Evolutionary conservation across 2,113 vertebrate genomes (phyloP).

Genomic region (Takifugu bimaculatus): DNA sequence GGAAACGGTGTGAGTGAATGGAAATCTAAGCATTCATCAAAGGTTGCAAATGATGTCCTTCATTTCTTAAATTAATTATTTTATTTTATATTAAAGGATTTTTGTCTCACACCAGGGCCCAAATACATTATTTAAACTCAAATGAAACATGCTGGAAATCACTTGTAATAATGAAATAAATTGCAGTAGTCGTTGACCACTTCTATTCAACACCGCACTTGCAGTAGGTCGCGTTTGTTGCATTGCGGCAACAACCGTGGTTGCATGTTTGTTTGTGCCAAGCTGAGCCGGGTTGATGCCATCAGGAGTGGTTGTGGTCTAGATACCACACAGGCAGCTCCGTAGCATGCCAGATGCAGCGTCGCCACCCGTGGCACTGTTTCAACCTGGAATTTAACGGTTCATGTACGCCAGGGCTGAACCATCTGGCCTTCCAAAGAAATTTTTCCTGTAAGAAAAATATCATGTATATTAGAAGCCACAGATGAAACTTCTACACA

Average conservation of each 20-base stretch:
- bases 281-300: constrained; percentile 57
- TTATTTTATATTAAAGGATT: too few relatives aligned
- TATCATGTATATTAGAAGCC: constrained; percentile 33
- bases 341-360: constrained; percentile 69
- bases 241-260: constrained; percentile 11
- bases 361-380: constrained; percentile 72
- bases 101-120: too few relatives aligned
- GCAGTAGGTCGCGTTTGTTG: too few relatives aligned
- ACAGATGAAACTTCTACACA: neutral
- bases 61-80: too few relatives aligned
- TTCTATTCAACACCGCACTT: too few relatives aligned
- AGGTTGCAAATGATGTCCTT: too few relatives aligned
- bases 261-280: constrained; percentile 52
- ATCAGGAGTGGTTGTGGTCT: constrained; percentile 74
- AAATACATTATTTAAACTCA: too few relatives aligned
- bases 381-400: constrained; percentile 76
- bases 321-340: constrained; percentile 61
- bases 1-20: too few relatives aligned
- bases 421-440: constrained; percentile 71
- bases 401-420: constrained; percentile 65
- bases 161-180: too few relatives aligned
- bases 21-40: too few relatives aligned
- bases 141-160: too few relatives aligned
- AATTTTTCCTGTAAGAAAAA: constrained; percentile 35
- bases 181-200: too few relatives aligned